Conservation (phyloP, 2,113 vertebrate genomes). For the Meleagris gallopavo region DNA sequence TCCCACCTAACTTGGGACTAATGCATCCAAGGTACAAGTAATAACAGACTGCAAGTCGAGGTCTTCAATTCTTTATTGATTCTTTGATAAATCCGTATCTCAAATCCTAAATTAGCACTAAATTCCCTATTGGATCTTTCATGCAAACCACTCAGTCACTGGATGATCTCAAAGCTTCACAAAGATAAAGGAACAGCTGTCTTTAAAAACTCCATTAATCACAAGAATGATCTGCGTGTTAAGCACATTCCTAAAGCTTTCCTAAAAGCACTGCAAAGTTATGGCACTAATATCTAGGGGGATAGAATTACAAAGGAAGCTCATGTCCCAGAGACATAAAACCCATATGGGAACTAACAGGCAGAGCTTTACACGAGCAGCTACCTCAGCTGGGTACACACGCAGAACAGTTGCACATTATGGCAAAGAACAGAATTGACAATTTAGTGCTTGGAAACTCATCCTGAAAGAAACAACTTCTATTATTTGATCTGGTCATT, state of each 20-base stretch:
- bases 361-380: background rate
- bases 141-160: background rate
- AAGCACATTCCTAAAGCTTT: background rate
- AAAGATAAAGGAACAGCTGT: background rate
- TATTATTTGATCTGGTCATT: background rate
- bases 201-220: slow-evolving; percentile 38
- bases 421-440: background rate
- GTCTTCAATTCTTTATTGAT: background rate
- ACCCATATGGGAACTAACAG: background rate
- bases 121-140: background rate
- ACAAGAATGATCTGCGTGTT: slow-evolving; percentile 27
- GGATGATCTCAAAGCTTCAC: background rate
- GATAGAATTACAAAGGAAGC: background rate
- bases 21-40: fast-evolving
- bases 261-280: background rate
- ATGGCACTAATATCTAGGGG: background rate
- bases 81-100: background rate
- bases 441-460: background rate
- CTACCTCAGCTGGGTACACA: background rate
- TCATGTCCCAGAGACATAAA: background rate
- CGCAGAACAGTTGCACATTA: fast-evolving
- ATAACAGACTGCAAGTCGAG: background rate
- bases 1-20: fast-evolving
- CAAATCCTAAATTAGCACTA: background rate
- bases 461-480: background rate